Conservation (phyloP, 2,888 invertebrate genomes). For the Lochmaea crataegi region DNA sequence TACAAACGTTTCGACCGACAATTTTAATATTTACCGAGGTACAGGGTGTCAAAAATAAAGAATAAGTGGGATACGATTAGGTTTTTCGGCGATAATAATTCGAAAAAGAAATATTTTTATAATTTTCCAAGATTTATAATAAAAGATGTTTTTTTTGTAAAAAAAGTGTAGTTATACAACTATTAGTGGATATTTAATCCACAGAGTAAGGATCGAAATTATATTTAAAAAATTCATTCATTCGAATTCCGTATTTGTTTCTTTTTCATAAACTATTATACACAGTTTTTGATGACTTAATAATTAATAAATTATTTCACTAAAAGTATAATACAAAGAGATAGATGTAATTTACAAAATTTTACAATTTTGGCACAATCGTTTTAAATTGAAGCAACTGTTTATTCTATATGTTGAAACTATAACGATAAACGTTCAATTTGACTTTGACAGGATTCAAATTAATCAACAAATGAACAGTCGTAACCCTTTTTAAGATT, state of each 20-base stretch:
- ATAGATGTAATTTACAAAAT: conserved; percentile 9
- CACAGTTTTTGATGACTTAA: not conserved
- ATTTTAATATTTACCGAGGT: not conserved
- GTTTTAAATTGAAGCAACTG: conserved; percentile 9
- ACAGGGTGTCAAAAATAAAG: not conserved
- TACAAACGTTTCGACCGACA: not conserved
- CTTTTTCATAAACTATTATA: not conserved
- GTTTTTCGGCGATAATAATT: no score
- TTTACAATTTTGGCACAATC: conserved; percentile 11
- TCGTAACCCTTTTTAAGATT: no score
- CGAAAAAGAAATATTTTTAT: no score
- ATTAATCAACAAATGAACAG: not conserved
- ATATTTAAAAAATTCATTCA: not conserved
- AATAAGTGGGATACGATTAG: no score
- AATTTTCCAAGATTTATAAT: no score
- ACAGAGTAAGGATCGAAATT: not conserved
- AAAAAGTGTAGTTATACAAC: not conserved
- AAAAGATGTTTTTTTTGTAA: not conserved
- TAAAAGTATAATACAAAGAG: conserved; percentile 11
- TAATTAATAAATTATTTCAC: conserved; percentile 6
- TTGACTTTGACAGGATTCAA: not conserved
- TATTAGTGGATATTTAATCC: not conserved
- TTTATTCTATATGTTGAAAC: not conserved
- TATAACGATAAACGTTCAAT: not conserved
- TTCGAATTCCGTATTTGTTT: not conserved